Base-by-base conservation (phyloP, 53 echinoderm and acorn worm genomes). In the Crossaster papposus region DNA sequence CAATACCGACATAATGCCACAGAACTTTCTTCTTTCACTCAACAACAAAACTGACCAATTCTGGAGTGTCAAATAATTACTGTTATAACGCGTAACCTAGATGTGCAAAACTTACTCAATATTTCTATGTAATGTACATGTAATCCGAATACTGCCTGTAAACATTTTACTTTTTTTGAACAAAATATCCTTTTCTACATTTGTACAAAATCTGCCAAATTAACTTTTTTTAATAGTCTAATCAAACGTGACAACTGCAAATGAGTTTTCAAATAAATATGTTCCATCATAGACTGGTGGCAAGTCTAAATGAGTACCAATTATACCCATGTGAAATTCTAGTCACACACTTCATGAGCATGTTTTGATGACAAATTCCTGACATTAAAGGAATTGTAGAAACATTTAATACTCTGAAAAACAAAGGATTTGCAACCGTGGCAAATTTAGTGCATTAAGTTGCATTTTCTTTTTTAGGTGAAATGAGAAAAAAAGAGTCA, bases 141-240 rank as follows among this genome's bases (percentile, higher is more conserved):
- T 23, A 80, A 9, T 80, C 62, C 58, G 80, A 54, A 80, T 58
- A 80, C 62, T 55, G 80, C 33, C 32, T 80, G 58, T 80, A 78
- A 36, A 18, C 50, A 11, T 2, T 38, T 30, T 80, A 44, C 5
- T 0, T 20, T 54, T 55, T 80, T 55, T 80, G 54, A 80, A 58
- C 80, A 80, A 80, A 80, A 80, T 80, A 80, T 9, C 54, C 0
- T 14, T 78, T 70, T 84, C 84, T 84, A 84, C 54, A 84, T 84
- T 44, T 83, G 71, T 72, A 84, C 84, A 84, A 13, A 83, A 44
- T 83, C 54, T 30, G 18, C 31, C 51, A 30, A 18, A 30, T n/a
- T n/a, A n/a, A n/a, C n/a, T n/a, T 50, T 78, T 44, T 44, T 44
- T 78, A 26, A 12, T 38, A 17, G 23, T 32, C 36, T 14, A n/a